A percentile compares a stretch with the other conserved stretches of the same genome.
Evolutionary conservation across 2,113 vertebrate species (phyloP).

Genomic region (Stictonetta naevosa): DNA sequence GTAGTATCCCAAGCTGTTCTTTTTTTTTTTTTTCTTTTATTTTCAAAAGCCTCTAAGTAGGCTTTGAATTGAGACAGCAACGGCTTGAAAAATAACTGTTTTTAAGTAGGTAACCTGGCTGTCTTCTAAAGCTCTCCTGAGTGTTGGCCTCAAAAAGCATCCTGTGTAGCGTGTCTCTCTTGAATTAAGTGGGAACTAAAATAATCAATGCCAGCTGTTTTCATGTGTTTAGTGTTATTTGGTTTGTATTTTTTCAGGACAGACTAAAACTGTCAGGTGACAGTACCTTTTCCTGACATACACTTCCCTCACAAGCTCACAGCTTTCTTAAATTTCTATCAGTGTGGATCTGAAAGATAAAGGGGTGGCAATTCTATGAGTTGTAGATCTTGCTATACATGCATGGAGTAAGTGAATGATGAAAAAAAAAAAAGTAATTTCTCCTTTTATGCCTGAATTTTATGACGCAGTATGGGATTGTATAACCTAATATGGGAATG

Average conservation of each 20-base stretch:
- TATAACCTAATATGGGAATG: not conserved
- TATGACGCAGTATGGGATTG: not conserved
- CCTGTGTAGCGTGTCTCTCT: not conserved
- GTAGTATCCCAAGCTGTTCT: not conserved
- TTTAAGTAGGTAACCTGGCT: constrained; percentile 32
- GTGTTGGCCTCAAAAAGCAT: not conserved
- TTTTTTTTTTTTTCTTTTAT: too few relatives aligned
- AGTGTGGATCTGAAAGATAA: not conserved
- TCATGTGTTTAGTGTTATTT: not conserved
- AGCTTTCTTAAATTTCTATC: not conserved
- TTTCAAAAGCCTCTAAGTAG: constrained; percentile 24
- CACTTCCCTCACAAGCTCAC: not conserved
- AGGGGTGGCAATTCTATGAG: not conserved
- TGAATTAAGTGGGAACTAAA: not conserved
- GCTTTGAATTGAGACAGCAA: constrained; percentile 26
- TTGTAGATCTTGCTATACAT: not conserved
- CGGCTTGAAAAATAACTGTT: not conserved
- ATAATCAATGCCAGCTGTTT: not conserved
- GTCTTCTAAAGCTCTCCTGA: not conserved
- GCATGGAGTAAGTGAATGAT: not conserved
- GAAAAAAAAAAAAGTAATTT: not conserved
- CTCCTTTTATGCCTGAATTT: not conserved
- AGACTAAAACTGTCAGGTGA: not conserved
- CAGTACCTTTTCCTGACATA: not conserved
- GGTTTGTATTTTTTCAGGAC: not conserved